A percentile compares a stretch with the other conserved stretches of the same genome.
Conservation (phyloP, 2,797 vertebrate genomes). For the Trachurus trachurus region DNA sequence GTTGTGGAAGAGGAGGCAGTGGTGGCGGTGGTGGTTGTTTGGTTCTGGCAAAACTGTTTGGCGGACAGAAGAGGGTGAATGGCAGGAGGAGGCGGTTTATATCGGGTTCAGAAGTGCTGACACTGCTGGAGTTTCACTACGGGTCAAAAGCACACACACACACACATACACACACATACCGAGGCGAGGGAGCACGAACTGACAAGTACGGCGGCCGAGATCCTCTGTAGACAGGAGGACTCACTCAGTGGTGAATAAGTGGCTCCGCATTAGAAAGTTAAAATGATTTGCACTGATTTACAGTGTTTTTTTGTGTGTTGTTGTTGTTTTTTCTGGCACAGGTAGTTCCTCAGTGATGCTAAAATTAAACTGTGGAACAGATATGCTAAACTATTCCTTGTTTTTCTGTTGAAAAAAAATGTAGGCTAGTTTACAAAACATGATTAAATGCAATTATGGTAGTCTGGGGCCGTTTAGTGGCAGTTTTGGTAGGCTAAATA, state of each 20-base stretch:
- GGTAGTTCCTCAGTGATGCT: neutral
- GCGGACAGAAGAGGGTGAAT: constrained; percentile 58
- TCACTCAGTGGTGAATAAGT: constrained; percentile 52
- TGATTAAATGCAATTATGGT: too few species aligned
- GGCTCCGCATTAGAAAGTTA: neutral
- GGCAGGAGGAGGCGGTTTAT: constrained; percentile 69
- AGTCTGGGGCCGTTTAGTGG: too few species aligned
- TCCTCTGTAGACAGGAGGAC: constrained; percentile 35
- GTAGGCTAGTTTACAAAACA: too few species aligned
- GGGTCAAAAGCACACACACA: constrained; percentile 45
- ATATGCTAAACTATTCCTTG: too few species aligned
- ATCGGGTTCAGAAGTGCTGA: constrained; percentile 83
- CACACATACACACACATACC: neutral
- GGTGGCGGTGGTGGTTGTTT: constrained; percentile 12
- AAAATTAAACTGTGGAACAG: neutral
- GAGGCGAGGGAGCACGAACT: neutral
- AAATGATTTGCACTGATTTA: neutral
- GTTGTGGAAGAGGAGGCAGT: neutral
- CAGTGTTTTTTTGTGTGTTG: neutral
- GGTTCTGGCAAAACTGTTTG: constrained; percentile 16
- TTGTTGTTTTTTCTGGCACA: too few species aligned
- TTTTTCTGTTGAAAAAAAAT: too few species aligned
- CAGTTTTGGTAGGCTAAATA: too few species aligned
- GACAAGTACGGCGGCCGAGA: constrained; percentile 42
- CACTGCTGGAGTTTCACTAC: constrained; percentile 42